Evolutionary conservation across 2,888 invertebrate species (phyloP).

Genomic region (Xylota segnis): DNA sequence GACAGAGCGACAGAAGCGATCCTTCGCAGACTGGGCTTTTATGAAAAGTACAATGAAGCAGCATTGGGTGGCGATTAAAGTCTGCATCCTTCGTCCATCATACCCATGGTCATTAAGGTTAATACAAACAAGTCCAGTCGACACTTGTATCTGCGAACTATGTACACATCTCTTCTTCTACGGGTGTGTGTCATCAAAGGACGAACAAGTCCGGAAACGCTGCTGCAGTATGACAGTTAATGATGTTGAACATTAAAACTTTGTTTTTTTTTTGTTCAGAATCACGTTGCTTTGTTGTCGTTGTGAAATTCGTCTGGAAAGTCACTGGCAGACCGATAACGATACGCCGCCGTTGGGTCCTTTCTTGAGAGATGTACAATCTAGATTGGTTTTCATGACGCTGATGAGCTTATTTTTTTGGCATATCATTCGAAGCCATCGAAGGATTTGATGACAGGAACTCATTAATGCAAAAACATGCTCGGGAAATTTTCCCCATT

Average conservation of each 20-base stretch:
- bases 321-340: background rate
- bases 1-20: background rate
- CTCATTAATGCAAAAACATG: slow-evolving; percentile 22
- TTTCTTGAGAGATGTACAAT: background rate
- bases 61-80: background rate
- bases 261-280: background rate
- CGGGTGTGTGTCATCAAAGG: background rate
- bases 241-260: slow-evolving; percentile 26
- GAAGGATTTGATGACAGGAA: background rate
- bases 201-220: slow-evolving; percentile 10
- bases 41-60: too few relatives aligned
- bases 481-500: background rate
- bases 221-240: slow-evolving; percentile 26
- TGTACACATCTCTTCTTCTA: background rate
- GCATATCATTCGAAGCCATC: background rate
- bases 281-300: background rate
- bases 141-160: background rate
- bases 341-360: background rate
- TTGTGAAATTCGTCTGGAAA: background rate
- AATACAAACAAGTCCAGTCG: background rate
- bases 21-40: background rate
- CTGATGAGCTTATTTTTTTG: slow-evolving; percentile 6
- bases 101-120: slow-evolving; percentile 26
- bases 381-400: slow-evolving; percentile 6
- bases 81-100: background rate